phyloP scores from a whole-genome alignment of 2,888 invertebrate species.

The Acanthosoma haemorrhoidale region DNA sequence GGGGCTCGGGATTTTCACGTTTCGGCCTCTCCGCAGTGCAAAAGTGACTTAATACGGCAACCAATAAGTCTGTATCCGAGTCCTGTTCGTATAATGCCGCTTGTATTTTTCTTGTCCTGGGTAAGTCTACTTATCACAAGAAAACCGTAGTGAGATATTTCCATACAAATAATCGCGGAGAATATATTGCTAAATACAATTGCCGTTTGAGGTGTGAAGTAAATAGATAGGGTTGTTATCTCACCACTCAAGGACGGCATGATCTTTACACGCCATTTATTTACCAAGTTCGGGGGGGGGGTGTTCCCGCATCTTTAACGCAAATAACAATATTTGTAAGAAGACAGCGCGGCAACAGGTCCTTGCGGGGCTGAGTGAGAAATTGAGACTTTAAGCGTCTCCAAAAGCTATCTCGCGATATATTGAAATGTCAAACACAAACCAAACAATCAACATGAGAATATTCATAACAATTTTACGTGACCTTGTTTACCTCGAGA shows the following conservation, averaged over 20 bases:
- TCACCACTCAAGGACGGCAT: background rate
- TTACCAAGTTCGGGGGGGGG: background rate
- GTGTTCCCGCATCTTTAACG: background rate
- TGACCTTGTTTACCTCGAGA: too few species aligned
- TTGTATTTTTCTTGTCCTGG: too few species aligned
- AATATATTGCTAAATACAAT: background rate
- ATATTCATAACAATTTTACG: too few species aligned
- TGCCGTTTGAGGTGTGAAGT: background rate
- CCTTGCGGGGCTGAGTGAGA: too few species aligned
- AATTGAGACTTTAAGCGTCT: too few species aligned
- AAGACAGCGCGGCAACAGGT: too few species aligned
- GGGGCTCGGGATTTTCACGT: background rate
- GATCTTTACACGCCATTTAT: constrained; percentile 10
- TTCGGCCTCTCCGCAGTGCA: background rate
- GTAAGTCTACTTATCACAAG: background rate
- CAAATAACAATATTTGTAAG: too few species aligned
- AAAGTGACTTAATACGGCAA: background rate
- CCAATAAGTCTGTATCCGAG: too few species aligned
- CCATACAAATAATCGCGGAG: background rate
- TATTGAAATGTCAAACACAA: too few species aligned
- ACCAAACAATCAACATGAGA: too few species aligned
- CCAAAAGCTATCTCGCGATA: too few species aligned
- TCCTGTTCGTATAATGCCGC: too few species aligned
- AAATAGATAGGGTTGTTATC: constrained; percentile 6
- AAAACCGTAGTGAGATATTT: background rate